Evolutionary conservation across 64 coral and sea anemone species (phyloP), one percentile per base, ranked within the genome.

Genomic region (Acropora tenuis): DNA sequence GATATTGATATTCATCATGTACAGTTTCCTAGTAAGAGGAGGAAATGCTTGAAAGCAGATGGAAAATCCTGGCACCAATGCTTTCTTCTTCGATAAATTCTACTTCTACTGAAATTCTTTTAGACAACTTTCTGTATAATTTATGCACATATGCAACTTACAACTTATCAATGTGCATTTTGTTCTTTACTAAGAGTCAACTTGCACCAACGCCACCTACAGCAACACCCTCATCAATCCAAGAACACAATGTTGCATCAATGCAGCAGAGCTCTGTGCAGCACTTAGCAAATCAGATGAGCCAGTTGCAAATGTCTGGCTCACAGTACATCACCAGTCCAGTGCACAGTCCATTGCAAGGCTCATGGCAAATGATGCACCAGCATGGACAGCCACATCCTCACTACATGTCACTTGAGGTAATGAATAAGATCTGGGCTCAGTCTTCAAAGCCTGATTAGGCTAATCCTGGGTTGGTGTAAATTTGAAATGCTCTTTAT

Each of bases 321-420:
- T 97, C 95, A 3, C 95, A 97, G 59, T 97, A 97, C 76, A 89
- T 97, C 3, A 97, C 95, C 43, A 97, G 95, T 89, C 95, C 95
- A 78, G 95, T 97, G 6, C 95, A 97, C 73, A 82, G 83, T 49
- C 88, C 95, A 43, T 97, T 97, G 72, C 95, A 97, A 88, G 93
- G 79, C 18, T 93, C 95, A 10, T 97, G 95, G 95, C 95, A 97
- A 65, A 74, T 97, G 78, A 86, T 97, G 74, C 95, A 97, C n/a
- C 95, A 97, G 43, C 93, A 94, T 12, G 94, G 90, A 86, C 94
- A 95, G 73, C 93, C 95, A 94, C 66, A 92, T 43, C 78, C 88
- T 41, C 86, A 89, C 69, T 94, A 97, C 75, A 79, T 97, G 15
- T 86, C 88, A 90, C 60, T 94, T 3, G 95, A 97, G 95, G 95